A percentile compares a stretch with the other conserved stretches of the same genome.
These are phyloP conservation scores for Rugalucina vietnamica DNA, from an alignment of 2,888 invertebrate species.

Conservation along the genomic window DNA sequence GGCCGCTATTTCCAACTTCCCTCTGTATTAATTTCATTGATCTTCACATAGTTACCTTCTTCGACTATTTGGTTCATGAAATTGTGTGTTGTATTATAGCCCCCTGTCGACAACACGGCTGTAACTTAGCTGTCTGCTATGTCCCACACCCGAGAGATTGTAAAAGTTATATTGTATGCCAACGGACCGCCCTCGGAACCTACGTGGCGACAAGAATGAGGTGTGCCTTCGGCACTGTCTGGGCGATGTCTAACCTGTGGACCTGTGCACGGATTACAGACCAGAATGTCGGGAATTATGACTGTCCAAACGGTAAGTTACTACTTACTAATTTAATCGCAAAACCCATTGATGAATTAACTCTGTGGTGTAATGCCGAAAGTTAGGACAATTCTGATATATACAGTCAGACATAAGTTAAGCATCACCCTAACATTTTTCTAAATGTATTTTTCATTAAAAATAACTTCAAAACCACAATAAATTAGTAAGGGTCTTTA, in stretches of 20 bases:
- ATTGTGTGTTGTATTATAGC: conserved; percentile 23
- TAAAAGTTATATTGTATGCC: conserved; percentile 57
- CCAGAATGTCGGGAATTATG: conserved; percentile 20
- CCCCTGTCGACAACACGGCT: conserved; percentile 15
- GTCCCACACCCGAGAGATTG: conserved; percentile 48
- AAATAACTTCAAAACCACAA: too few relatives aligned
- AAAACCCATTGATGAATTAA: too few relatives aligned
- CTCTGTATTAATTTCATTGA: background rate
- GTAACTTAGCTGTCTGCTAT: conserved; percentile 51
- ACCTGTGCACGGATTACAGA: conserved; percentile 51
- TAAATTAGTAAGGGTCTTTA: too few relatives aligned
- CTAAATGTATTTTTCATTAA: too few relatives aligned
- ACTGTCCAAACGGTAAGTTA: conserved; percentile 48
- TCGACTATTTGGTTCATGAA: background rate
- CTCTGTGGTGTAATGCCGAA: too few relatives aligned
- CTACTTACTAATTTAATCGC: too few relatives aligned
- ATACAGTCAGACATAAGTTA: too few relatives aligned
- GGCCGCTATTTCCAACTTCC: too few relatives aligned
- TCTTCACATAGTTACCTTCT: background rate
- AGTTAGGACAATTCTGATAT: too few relatives aligned
- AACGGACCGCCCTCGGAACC: conserved; percentile 41
- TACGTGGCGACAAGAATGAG: conserved; percentile 60
- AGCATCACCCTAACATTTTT: too few relatives aligned
- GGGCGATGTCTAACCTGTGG: conserved; percentile 39
- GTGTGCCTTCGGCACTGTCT: conserved; percentile 58